These are phyloP conservation scores for Melikaiella ostensackeni DNA, from an alignment of 2,888 invertebrate genomes.

Conservation along the genomic window DNA sequence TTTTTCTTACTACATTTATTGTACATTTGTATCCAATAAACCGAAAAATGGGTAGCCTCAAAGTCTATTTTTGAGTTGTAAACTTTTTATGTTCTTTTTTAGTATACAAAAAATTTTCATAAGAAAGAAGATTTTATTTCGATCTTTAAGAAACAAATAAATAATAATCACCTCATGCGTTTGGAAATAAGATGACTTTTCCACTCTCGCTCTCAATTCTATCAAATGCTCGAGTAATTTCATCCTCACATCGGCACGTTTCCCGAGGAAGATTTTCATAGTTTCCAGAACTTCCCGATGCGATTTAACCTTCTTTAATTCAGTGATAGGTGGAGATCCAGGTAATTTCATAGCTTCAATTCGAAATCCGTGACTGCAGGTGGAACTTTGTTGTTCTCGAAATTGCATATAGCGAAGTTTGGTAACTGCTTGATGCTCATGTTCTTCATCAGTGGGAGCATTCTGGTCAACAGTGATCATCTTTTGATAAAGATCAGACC, in stretches of 20 bases:
- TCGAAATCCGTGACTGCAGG: constrained; percentile 94
- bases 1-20: too few relatives aligned
- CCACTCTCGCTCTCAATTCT: constrained; percentile 88
- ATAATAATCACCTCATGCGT: constrained; percentile 85
- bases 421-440: constrained; percentile 89
- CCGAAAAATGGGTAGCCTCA: too few relatives aligned
- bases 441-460: constrained; percentile 92
- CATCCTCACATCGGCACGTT: constrained; percentile 82
- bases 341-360: constrained; percentile 96
- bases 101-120: too few relatives aligned
- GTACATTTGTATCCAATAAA: too few relatives aligned
- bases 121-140: too few relatives aligned
- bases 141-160: too few relatives aligned
- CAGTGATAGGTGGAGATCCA: constrained; percentile 89
- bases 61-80: too few relatives aligned
- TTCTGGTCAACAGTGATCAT: constrained; percentile 94
- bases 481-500: constrained; percentile 95
- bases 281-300: constrained; percentile 86
- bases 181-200: constrained; percentile 90
- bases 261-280: constrained; percentile 86
- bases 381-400: constrained; percentile 95
- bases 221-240: constrained; percentile 86
- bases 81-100: too few relatives aligned
- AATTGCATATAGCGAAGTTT: constrained; percentile 98
- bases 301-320: constrained; percentile 92